Evolutionary conservation across 2,113 vertebrate species (phyloP).

Genomic region (Morone chrysops): DNA sequence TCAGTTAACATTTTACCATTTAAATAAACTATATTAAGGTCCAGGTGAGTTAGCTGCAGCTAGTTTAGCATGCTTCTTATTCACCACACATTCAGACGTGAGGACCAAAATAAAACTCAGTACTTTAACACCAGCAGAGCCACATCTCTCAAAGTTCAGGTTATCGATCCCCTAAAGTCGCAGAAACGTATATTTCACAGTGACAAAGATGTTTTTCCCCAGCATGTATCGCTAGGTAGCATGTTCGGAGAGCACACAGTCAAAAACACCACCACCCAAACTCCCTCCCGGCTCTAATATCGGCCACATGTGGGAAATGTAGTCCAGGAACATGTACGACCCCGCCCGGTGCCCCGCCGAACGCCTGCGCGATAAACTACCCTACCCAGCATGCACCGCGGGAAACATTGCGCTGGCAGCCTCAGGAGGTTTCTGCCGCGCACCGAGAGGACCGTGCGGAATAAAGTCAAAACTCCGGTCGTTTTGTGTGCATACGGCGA

Average conservation of each 20-base stretch:
- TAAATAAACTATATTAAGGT: neutral
- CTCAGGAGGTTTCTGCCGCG: slow-evolving; percentile 82
- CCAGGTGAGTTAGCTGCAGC: slow-evolving; percentile 30
- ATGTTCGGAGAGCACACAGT: neutral
- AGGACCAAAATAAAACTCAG: neutral
- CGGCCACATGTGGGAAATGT: slow-evolving; percentile 44
- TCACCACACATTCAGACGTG: neutral
- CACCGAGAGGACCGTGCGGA: slow-evolving; percentile 75
- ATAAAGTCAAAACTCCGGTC: slow-evolving; percentile 80
- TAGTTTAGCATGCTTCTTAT: slow-evolving; percentile 51
- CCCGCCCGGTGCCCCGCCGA: rapidly evolving
- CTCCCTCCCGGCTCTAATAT: rapidly evolving
- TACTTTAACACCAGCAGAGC: neutral
- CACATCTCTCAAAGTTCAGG: neutral
- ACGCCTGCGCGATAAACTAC: slow-evolving; percentile 45
- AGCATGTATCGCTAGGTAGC: slow-evolving; percentile 32
- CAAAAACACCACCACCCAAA: slow-evolving; percentile 54
- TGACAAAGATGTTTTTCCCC: neutral
- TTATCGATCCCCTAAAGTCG: neutral
- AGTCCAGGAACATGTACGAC: slow-evolving; percentile 4
- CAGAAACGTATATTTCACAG: neutral
- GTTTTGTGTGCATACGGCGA: slow-evolving; percentile 57
- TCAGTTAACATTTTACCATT: slow-evolving; percentile 78
- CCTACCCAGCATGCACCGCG: slow-evolving; percentile 65
- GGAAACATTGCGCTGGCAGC: slow-evolving; percentile 38